These are phyloP conservation scores for Mormyrus lacerda DNA, from an alignment of 2,113 vertebrate genomes.

Conservation along the genomic window DNA sequence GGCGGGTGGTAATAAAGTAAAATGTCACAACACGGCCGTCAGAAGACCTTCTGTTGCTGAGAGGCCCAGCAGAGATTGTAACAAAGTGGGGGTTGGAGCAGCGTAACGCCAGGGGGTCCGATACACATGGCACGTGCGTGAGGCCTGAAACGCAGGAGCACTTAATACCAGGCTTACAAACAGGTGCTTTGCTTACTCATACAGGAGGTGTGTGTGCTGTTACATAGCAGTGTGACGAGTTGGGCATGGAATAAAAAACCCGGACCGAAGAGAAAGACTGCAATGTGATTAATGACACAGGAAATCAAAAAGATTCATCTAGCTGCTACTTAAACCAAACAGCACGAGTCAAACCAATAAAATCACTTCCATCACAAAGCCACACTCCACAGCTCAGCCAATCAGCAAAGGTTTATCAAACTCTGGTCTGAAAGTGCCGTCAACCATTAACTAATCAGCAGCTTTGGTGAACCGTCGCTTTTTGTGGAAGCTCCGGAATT, in stretches of 20 bases:
- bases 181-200: background rate
- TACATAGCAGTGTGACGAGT: background rate
- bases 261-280: background rate
- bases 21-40: background rate
- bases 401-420: background rate
- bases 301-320: background rate
- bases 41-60: background rate
- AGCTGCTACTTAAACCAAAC: background rate
- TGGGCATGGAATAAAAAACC: background rate
- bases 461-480: background rate
- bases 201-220: background rate
- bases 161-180: background rate
- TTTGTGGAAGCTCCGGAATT: background rate
- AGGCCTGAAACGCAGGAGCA: background rate
- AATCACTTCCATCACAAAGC: background rate
- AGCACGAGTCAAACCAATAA: background rate
- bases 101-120: background rate
- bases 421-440: background rate
- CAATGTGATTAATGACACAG: background rate
- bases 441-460: background rate
- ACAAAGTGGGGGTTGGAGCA: background rate
- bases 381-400: background rate
- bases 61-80: background rate
- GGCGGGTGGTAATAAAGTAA: background rate
- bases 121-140: background rate